Conservation (phyloP, 2,113 vertebrate genomes). For the Condylura cristata region DNA sequence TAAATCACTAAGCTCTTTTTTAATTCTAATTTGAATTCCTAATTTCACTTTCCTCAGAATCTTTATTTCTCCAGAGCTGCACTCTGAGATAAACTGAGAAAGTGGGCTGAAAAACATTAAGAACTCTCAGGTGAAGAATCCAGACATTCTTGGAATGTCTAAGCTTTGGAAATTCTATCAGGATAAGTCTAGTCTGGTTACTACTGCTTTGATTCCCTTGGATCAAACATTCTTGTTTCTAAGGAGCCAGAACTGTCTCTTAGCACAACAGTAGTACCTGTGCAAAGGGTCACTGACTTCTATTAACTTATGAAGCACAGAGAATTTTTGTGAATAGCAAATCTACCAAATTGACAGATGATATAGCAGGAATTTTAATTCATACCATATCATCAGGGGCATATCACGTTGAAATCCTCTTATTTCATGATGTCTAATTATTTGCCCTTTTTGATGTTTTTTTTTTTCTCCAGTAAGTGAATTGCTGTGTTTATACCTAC, state of each 20-base stretch:
- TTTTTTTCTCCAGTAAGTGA: not conserved
- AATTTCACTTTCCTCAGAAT: not conserved
- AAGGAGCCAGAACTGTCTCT: not conserved
- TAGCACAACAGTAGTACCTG: not conserved
- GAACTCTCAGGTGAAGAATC: not conserved
- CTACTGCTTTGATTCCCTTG: not conserved
- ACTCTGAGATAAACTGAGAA: not conserved
- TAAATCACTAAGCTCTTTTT: not conserved
- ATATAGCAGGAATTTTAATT: conserved; percentile 6
- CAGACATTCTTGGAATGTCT: not conserved
- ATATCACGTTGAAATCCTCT: not conserved
- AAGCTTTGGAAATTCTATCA: not conserved
- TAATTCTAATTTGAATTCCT: too few relatives aligned
- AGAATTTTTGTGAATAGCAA: not conserved
- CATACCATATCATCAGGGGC: not conserved
- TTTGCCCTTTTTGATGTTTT: not conserved
- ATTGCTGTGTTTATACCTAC: not conserved
- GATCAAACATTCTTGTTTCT: not conserved
- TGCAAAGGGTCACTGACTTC: not conserved
- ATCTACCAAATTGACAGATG: not conserved
- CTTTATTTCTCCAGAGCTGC: not conserved
- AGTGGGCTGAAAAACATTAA: not conserved
- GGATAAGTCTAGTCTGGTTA: not conserved
- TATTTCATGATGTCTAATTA: conserved; percentile 27
- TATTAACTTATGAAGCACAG: not conserved